Evolutionary conservation across 2,797 vertebrate genomes (phyloP).

Genomic region (Girardinus metallicus): DNA sequence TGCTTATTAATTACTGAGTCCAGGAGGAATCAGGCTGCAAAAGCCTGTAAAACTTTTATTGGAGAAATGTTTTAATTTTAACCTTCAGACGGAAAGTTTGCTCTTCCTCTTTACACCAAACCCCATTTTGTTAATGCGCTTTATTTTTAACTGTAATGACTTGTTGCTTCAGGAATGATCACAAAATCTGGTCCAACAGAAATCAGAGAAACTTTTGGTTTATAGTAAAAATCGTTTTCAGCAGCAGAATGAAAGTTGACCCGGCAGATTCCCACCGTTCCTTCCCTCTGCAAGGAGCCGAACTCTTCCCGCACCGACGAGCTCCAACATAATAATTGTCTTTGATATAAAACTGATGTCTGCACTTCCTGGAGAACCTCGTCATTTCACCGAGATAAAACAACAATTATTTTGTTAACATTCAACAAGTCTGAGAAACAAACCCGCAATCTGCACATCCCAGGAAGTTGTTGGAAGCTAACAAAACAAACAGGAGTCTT

Average conservation of each 20-base stretch:
- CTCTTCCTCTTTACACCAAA: background rate
- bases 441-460: slow-evolving; percentile 54
- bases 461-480: slow-evolving; percentile 58
- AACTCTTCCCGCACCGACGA: background rate
- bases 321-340: slow-evolving; percentile 27
- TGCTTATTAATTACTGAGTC: background rate
- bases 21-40: background rate
- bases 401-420: slow-evolving; percentile 70
- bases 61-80: background rate
- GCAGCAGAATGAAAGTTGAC: background rate
- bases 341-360: slow-evolving; percentile 43
- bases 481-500: slow-evolving; percentile 56
- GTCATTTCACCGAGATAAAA: slow-evolving; percentile 66
- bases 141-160: background rate
- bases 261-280: background rate
- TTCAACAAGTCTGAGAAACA: slow-evolving; percentile 63
- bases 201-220: background rate
- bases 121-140: background rate
- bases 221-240: background rate
- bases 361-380: slow-evolving; percentile 56
- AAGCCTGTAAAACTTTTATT: background rate
- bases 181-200: background rate
- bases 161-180: background rate
- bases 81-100: background rate
- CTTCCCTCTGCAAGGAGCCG: background rate